These are phyloP conservation scores for Dryocosmus kuriphilus DNA, from an alignment of 2,888 invertebrate species.

Conservation along the genomic window DNA sequence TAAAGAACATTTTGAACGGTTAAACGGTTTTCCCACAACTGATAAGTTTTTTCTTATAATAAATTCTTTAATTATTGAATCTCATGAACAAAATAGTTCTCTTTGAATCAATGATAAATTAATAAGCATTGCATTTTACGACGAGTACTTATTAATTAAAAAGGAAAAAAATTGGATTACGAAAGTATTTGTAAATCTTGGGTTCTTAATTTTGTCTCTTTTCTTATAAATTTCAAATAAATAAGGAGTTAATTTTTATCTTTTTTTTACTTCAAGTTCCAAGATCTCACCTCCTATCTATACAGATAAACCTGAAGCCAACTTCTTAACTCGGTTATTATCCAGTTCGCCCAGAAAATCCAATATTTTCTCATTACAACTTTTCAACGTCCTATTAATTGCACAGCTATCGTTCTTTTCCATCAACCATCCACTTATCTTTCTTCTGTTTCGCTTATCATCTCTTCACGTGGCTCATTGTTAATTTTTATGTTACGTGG, in stretches of 20 bases:
- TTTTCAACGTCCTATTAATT: constrained; percentile 52
- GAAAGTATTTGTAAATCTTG: neutral
- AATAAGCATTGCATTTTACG: too few species aligned
- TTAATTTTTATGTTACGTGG: constrained; percentile 20
- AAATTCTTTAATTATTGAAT: too few species aligned
- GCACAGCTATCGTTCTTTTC: constrained; percentile 27
- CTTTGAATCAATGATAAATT: too few species aligned
- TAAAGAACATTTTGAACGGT: too few species aligned
- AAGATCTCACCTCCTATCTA: neutral
- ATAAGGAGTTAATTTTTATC: neutral
- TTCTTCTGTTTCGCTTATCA: neutral
- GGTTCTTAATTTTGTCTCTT: neutral
- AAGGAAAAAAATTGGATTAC: neutral
- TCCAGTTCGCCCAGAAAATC: constrained; percentile 50
- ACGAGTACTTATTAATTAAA: too few species aligned
- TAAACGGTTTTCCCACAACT: too few species aligned
- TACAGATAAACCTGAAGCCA: constrained; percentile 25
- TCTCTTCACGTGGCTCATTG: neutral
- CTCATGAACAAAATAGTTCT: too few species aligned
- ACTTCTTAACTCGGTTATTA: constrained; percentile 49
- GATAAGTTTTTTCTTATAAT: too few species aligned
- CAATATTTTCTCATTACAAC: constrained; percentile 55
- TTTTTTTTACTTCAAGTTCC: neutral
- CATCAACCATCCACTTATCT: constrained; percentile 15
- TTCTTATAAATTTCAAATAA: neutral